Evolutionary conservation across 2,797 vertebrate genomes (phyloP).

Genomic region (Characodon lateralis): DNA sequence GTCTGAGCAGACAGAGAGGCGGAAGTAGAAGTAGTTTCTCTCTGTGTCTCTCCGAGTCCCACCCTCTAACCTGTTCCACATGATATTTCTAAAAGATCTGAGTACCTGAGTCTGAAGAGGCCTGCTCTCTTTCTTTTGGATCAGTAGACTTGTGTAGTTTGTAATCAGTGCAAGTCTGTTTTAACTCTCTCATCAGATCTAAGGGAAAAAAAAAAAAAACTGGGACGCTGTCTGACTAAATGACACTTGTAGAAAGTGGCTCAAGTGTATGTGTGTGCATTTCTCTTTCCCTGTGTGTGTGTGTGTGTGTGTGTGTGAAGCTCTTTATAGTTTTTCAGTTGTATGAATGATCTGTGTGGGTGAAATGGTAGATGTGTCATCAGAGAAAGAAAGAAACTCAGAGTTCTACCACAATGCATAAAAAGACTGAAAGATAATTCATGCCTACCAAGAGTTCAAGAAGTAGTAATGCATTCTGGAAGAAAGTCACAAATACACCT

Average conservation of each 20-base stretch:
- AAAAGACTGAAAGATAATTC: constrained; percentile 3
- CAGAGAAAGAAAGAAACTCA: constrained; percentile 9
- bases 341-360: constrained; percentile 29
- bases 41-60: constrained; percentile 8
- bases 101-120: constrained; percentile 34
- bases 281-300: constrained; percentile 4
- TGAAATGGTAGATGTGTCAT: constrained; percentile 17
- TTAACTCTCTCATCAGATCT: constrained; percentile 40
- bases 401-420: constrained; percentile 4
- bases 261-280: constrained; percentile 11
- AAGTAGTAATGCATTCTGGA: constrained; percentile 20
- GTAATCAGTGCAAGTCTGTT: constrained; percentile 13
- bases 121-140: constrained; percentile 6
- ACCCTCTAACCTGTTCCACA: constrained; percentile 17
- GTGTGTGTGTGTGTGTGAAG: neutral
- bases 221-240: constrained; percentile 58
- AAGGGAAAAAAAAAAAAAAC: constrained; percentile 25
- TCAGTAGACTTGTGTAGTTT: constrained; percentile 10
- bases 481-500: constrained; percentile 14
- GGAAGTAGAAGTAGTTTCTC: neutral
- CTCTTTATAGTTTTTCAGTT: constrained; percentile 9
- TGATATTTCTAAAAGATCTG: constrained; percentile 43
- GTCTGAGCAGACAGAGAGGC: too few relatives aligned
- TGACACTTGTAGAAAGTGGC: constrained; percentile 39
- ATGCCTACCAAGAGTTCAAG: constrained; percentile 11